Evolutionary conservation across 2,888 invertebrate genomes (phyloP), one percentile per base, ranked within the genome.

Genomic region (Drosophila neutralis): DNA sequence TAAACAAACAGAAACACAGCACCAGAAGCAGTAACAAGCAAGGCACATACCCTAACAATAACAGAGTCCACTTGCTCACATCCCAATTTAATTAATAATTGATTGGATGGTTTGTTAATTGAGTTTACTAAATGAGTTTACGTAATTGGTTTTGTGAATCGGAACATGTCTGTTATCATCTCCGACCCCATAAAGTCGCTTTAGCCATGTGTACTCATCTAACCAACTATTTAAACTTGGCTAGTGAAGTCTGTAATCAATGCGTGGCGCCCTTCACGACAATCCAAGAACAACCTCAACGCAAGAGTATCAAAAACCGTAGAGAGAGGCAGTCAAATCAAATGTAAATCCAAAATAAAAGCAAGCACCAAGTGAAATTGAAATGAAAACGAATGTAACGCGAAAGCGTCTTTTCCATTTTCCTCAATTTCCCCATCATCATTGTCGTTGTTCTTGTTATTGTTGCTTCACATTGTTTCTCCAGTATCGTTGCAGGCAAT

Each of bases 341-440:
- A 87, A 90, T 87, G 87, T 90, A 87, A 87, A 87, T 89, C 90
- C 82, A 87, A 87, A 90, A 86, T 77, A 72, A 86, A 88, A 88
- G 87, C 90, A 85, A 84, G 87, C 71, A 68, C 72, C 83, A 76
- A 82, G 78, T 77, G 79, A 81, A 82, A 85, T 89, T 85, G 89
- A 89, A 85, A 85, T 85, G 85, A 89, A 89, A 80, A 70, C 76
- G 84, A 72, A 71, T 72, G 61, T 64, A 60, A 49, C 54, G 74
- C 76, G 80, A 63, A 71, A 64, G 42, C 67, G 77, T 62, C 76
- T 76, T 76, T 78, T 64, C 59, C 80, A 66, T 76, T 77, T 79
- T 63, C 70, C 73, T 40, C 69, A 80, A 82, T 82, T 70, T 74
- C 62, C 64, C 52, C 48, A 70, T 53, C 29, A 45, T 59, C 68